phyloP scores from a whole-genome alignment of 1,140 invertebrate genomes.

The Reticulitermes speratus region DNA sequence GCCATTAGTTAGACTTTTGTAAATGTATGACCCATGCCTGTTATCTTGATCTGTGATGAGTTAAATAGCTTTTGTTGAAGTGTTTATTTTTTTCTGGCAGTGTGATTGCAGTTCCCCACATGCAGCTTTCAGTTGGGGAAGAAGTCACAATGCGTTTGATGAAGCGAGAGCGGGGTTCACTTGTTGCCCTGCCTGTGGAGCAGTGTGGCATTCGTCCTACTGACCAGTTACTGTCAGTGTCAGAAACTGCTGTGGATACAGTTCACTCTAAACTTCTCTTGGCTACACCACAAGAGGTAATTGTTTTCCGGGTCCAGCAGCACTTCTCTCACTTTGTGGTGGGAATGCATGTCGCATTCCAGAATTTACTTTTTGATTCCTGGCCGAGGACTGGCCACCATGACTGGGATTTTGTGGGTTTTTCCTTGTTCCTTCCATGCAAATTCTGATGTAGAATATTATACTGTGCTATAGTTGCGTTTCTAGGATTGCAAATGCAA shows the following conservation, averaged over 20 bases:
- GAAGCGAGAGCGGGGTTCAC: conserved; percentile 76
- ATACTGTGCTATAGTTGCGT: too few relatives aligned
- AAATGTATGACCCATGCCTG: too few relatives aligned
- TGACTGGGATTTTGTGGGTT: too few relatives aligned
- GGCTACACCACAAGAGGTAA: conserved; percentile 62
- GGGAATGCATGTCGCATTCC: neutral
- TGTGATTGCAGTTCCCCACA: conserved; percentile 58
- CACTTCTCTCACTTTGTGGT: neutral
- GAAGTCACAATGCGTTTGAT: conserved; percentile 81
- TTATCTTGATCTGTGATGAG: too few relatives aligned
- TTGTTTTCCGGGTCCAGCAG: conserved; percentile 34
- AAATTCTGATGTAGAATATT: too few relatives aligned
- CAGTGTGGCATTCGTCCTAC: conserved; percentile 43
- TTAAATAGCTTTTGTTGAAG: too few relatives aligned
- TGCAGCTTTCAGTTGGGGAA: conserved; percentile 65
- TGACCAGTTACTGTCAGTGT: conserved; percentile 48
- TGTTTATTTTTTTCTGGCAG: conserved; percentile 45
- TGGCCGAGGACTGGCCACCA: too few relatives aligned
- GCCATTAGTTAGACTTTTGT: too few relatives aligned
- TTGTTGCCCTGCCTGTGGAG: conserved; percentile 67
- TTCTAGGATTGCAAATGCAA: too few relatives aligned
- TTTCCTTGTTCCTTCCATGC: too few relatives aligned
- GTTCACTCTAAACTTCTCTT: conserved; percentile 77
- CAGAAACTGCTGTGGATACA: conserved; percentile 50
- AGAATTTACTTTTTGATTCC: neutral